These are phyloP conservation scores for Enteromius radiatus DNA, from an alignment of 2,797 vertebrate genomes.

Conservation along the genomic window DNA sequence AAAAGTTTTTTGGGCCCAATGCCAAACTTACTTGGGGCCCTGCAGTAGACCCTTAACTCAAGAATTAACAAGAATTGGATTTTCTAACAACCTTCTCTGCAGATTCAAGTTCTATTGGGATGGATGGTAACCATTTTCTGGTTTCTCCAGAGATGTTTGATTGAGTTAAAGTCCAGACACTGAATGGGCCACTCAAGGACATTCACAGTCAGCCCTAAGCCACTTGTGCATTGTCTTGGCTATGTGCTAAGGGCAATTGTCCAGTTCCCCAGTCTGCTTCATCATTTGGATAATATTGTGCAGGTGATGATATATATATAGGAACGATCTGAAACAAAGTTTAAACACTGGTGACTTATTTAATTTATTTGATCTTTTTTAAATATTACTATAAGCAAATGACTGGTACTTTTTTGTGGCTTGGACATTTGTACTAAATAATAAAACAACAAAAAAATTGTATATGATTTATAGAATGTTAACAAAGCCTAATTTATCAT, in stretches of 20 bases:
- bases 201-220: background rate
- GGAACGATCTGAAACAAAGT: too few species aligned
- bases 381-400: background rate
- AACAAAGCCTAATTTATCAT: too few species aligned
- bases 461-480: background rate
- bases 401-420: background rate
- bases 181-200: background rate
- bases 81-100: background rate
- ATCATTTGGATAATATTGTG: background rate
- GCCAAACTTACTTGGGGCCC: too few species aligned
- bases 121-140: background rate
- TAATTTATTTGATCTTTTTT: too few species aligned
- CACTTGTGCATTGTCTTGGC: slow-evolving; percentile 2
- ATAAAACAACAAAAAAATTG: too few species aligned
- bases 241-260: background rate
- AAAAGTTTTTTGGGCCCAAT: too few species aligned
- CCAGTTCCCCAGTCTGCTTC: background rate
- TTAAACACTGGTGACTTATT: too few species aligned
- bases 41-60: too few species aligned
- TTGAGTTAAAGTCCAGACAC: background rate
- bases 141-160: slow-evolving; percentile 5
- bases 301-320: background rate
- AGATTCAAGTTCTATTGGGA: background rate
- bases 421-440: background rate
- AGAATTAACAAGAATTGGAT: too few species aligned